Evolutionary conservation across 2,797 vertebrate species (phyloP), one percentile per base, ranked within the genome.

Genomic region (Phoeniculus purpureus): DNA sequence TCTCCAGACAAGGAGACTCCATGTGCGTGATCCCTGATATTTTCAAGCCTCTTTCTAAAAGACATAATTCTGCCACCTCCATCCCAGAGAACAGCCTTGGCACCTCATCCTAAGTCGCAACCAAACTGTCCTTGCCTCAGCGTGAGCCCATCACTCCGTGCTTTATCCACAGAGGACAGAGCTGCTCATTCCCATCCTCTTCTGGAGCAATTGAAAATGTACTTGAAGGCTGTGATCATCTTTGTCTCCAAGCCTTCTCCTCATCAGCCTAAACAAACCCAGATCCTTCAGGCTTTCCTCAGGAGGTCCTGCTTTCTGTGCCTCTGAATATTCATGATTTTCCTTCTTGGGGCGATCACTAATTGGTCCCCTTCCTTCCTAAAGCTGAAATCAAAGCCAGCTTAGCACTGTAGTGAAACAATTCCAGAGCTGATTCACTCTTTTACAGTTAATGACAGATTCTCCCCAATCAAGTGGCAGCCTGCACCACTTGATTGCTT

Each of bases 241-340:
- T 51, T 65, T 70, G 40, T 85, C 27, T 22, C 74, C 27, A 72
- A 81, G 43, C 34, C 66, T 82, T 87, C 81, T 62, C 23, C 64
- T 81, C 76, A 81, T 91, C 29, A 91, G 85, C 85, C 59, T 85
- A 81, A 87, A 83, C 40, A 78, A 87, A 81, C 45, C 10, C 45
- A 50, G 59, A 73, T 78, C 29, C 58, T 89, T 50, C 62, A 82
- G 60, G 62, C 43, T 94, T 87, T 88, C 56, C 85, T 93, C 91
- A 78, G 70, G 91, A 95, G 82, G 54, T 87, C 73, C 58, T 22
- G 47, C 48, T 94, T 93, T 89, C 79, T 37, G 68, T 51, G 70
- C 37, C 56, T 93, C 70, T 92, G 87, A 92, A 95, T 94, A 96
- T 89, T 91, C 70, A 91, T 91, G 5, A 87, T 40, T 90, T 91